These are phyloP conservation scores for Lerema accius DNA, from an alignment of 1,140 invertebrate genomes.

Conservation along the genomic window DNA sequence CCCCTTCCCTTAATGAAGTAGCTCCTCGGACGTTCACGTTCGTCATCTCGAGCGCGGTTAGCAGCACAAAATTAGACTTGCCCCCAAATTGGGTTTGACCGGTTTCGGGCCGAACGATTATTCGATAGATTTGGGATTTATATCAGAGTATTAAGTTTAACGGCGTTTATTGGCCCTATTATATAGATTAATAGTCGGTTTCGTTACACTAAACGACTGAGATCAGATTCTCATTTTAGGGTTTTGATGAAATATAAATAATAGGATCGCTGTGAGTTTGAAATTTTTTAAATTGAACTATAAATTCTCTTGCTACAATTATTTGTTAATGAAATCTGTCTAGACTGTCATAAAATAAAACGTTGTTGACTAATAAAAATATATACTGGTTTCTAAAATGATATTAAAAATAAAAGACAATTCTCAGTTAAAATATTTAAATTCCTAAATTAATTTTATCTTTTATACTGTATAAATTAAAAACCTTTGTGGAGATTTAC, in stretches of 20 bases:
- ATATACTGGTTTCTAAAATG: too few relatives aligned
- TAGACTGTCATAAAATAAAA: too few relatives aligned
- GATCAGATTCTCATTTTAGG: not conserved
- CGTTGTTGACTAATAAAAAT: too few relatives aligned
- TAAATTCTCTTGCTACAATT: too few relatives aligned
- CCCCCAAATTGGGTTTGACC: conserved; percentile 60
- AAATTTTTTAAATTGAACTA: too few relatives aligned
- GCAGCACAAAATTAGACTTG: conserved; percentile 65
- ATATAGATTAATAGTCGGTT: conserved; percentile 1
- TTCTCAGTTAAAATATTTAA: too few relatives aligned
- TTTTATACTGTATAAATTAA: too few relatives aligned
- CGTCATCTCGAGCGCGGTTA: conserved; percentile 74
- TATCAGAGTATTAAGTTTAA: conserved; percentile 38
- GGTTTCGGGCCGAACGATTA: conserved; percentile 23
- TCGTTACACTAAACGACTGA: not conserved
- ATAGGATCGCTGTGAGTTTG: too few relatives aligned
- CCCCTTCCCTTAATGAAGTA: conserved; percentile 70
- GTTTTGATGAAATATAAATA: not conserved
- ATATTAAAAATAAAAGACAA: too few relatives aligned
- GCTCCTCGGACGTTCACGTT: conserved; percentile 62
- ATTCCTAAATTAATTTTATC: too few relatives aligned
- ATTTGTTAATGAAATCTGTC: too few relatives aligned
- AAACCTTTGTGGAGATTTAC: too few relatives aligned
- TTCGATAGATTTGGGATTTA: conserved; percentile 36
- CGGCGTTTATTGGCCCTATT: not conserved